Base-by-base conservation (phyloP, 1,140 invertebrate species). In the Chionoecetes opilio region DNA sequence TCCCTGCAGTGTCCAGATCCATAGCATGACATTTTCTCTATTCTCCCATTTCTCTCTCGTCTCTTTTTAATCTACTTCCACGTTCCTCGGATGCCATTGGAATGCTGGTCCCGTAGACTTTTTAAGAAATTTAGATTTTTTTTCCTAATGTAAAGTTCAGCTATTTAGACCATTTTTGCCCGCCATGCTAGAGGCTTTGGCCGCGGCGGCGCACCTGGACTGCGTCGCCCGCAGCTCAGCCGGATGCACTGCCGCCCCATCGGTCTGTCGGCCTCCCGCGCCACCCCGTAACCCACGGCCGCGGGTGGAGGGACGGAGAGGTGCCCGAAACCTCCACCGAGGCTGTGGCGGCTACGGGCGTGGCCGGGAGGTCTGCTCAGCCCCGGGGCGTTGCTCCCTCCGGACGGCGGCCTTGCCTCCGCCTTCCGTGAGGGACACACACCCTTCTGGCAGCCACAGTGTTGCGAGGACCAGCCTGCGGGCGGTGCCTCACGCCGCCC, bases 1-100 rank as follows among this genome's bases (percentile, higher is more conserved):
- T 35, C 93, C 93, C 88, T 91, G 93, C 93, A 94, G 82, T 85
- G 63, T 91, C 89, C 89, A 91, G 82, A 82, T 82, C 41, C 85
- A 63, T 82, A 94, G 93, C 93, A 94, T 94, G 93, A 35, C 75
- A 53, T 63, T 75, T 41, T 41, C 82, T 75, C 37, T 34, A 38
- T 46, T n/a, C 37, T n/a, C 35, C 63, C 75, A 26, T 92, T 41
- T 92, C 31, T 85, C 38, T 75, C 37, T 38, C 37, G 32, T 87
- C 3, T 26, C 21, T 21, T 75, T 75, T n/a, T 75, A n/a, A 75
- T n/a, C 63, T 75, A 75, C n/a, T 75, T 75, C 63, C 63, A 75
- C 63, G 63, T 75, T 75, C 63, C 63, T 75, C 63, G 63, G 63
- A 75, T 75, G 63, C 63, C n/a, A 75, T 6, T 75, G 26, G 63